These are phyloP conservation scores for Chloroceryle amazona DNA, from an alignment of 2,797 vertebrate species.

Conservation along the genomic window DNA sequence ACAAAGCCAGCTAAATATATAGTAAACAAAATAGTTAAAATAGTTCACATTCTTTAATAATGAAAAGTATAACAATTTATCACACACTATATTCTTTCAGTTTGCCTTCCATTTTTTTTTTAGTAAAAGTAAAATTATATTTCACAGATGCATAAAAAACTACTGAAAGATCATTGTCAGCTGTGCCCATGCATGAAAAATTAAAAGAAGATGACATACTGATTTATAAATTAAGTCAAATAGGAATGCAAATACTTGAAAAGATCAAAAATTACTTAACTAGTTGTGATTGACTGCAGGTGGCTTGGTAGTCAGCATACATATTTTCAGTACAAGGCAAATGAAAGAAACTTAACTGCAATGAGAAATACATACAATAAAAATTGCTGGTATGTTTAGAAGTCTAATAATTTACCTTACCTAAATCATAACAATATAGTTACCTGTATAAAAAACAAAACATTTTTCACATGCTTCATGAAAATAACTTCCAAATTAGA, in stretches of 20 bases:
- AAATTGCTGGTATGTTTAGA: background rate
- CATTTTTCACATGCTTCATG: background rate
- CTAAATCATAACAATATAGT: background rate
- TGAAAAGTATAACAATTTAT: slow-evolving; percentile 74
- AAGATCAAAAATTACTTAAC: slow-evolving; percentile 2
- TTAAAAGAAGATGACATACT: background rate
- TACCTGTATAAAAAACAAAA: background rate
- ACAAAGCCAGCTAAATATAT: slow-evolving; percentile 64
- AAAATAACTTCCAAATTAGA: slow-evolving; percentile 40
- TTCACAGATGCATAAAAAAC: slow-evolving; percentile 44
- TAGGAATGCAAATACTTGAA: background rate
- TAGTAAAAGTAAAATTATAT: slow-evolving; percentile 50
- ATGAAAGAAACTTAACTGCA: background rate
- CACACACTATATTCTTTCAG: slow-evolving; percentile 46
- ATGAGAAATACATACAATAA: background rate
- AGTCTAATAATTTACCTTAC: background rate
- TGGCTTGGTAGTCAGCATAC: background rate
- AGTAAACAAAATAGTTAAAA: slow-evolving; percentile 70
- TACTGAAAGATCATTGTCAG: slow-evolving; percentile 3
- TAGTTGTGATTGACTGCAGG: background rate
- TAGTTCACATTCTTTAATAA: slow-evolving; percentile 49
- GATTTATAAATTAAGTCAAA: background rate
- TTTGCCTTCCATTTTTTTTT: slow-evolving; percentile 59
- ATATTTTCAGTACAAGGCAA: background rate
- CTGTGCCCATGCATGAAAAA: background rate